A percentile compares a stretch with the other conserved stretches of the same genome.
Evolutionary conservation across 2,113 vertebrate genomes (phyloP).

Genomic region (Platycercus adscitus): DNA sequence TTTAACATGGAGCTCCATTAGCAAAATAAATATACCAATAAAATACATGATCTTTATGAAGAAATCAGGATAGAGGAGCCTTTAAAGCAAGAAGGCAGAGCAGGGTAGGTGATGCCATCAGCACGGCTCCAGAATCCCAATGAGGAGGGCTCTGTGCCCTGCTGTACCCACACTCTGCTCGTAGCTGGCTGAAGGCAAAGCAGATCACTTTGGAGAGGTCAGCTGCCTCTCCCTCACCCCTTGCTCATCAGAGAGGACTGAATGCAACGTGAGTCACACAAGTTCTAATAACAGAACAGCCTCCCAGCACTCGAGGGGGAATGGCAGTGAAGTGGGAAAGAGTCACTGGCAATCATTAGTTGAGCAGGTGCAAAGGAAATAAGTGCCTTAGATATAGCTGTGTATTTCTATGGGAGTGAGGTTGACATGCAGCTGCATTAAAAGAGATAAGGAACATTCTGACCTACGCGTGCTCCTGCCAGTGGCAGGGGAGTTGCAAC

Average conservation of each 20-base stretch:
- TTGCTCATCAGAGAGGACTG: not conserved
- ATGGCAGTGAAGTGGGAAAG: accelerated
- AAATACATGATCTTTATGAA: conserved; percentile 34
- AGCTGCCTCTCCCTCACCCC: not conserved
- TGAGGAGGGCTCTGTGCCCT: not conserved
- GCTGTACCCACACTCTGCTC: not conserved
- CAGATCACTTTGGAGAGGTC: not conserved
- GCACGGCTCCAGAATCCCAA: conserved; percentile 18
- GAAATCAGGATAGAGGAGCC: conserved; percentile 18
- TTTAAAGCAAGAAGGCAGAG: conserved; percentile 44
- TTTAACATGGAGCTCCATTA: conserved; percentile 58
- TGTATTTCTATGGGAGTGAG: not conserved
- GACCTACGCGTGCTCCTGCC: not conserved
- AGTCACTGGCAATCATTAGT: not conserved
- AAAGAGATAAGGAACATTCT: not conserved
- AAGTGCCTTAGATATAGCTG: not conserved
- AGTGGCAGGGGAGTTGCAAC: not conserved
- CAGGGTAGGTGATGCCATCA: not conserved
- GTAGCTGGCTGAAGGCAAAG: not conserved
- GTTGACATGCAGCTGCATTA: not conserved
- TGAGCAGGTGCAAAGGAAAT: not conserved
- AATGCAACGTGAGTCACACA: not conserved
- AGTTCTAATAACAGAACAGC: not conserved
- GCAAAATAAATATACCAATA: conserved; percentile 55
- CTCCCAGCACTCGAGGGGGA: not conserved